phyloP scores from a whole-genome alignment of 2,888 invertebrate species.

The Therioaphis trifolii region DNA sequence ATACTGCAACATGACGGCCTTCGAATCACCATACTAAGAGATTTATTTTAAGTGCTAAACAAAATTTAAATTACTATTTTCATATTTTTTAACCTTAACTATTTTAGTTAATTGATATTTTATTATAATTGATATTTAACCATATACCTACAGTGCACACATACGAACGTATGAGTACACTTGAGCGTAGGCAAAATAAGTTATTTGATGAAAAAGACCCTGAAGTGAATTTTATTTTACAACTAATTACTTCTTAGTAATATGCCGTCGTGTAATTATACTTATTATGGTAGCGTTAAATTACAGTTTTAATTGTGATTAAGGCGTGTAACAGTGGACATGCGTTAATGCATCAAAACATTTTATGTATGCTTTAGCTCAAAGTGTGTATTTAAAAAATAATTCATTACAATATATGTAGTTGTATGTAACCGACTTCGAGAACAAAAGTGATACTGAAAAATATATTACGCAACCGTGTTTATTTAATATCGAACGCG shows the following conservation, averaged over 20 bases:
- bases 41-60: not conserved
- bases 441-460: too few relatives aligned
- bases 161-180: not conserved
- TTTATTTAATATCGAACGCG: too few relatives aligned
- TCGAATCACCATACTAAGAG: not conserved
- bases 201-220: not conserved
- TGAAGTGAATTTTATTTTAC: slow-evolving; percentile 1
- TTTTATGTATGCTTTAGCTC: not conserved
- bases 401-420: too few relatives aligned
- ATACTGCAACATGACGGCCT: not conserved
- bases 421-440: too few relatives aligned
- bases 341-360: not conserved
- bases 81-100: not conserved
- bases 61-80: slow-evolving; percentile 25
- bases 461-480: too few relatives aligned
- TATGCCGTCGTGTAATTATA: not conserved
- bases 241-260: not conserved
- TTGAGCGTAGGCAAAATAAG: not conserved
- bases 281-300: slow-evolving; percentile 17
- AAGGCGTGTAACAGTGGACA: not conserved
- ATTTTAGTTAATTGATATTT: not conserved
- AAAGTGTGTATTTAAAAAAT: not conserved
- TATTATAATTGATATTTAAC: slow-evolving; percentile 18
- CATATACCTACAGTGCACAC: not conserved
- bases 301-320: slow-evolving; percentile 28